Evolutionary conservation across 2,113 vertebrate species (phyloP).

Genomic region (Tamias sibiricus): DNA sequence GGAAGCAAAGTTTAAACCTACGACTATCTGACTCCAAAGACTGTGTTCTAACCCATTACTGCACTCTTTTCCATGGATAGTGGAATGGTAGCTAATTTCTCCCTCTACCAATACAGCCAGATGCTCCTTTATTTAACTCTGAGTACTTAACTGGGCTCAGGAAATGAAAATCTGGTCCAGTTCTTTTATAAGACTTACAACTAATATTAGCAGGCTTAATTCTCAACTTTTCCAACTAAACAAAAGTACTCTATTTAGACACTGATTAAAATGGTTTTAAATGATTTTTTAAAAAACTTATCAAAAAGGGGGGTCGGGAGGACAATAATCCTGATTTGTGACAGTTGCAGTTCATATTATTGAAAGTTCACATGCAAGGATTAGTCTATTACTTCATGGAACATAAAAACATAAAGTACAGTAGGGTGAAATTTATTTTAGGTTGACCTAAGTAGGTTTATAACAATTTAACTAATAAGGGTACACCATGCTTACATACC

Average conservation of each 20-base stretch:
- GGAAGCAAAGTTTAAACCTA: slow-evolving; percentile 13
- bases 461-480: slow-evolving; percentile 52
- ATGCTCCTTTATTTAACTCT: neutral
- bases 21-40: neutral
- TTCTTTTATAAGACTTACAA: slow-evolving; percentile 25
- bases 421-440: slow-evolving; percentile 55
- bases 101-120: neutral
- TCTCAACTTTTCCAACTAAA: neutral
- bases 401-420: slow-evolving; percentile 61
- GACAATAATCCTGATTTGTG: slow-evolving; percentile 58
- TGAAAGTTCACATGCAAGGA: slow-evolving; percentile 63
- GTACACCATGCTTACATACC: slow-evolving; percentile 88
- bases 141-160: neutral
- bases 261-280: slow-evolving; percentile 60
- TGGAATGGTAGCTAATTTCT: neutral
- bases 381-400: slow-evolving; percentile 69
- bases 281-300: slow-evolving; percentile 23
- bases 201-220: slow-evolving; percentile 16
- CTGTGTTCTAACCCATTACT: neutral
- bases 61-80: neutral
- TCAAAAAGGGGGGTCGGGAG: neutral
- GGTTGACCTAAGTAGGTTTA: slow-evolving; percentile 35
- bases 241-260: slow-evolving; percentile 51
- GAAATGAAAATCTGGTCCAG: neutral
- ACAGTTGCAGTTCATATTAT: slow-evolving; percentile 62